Conservation (phyloP, 2,888 invertebrate genomes). For the Harpalus rufipes region DNA sequence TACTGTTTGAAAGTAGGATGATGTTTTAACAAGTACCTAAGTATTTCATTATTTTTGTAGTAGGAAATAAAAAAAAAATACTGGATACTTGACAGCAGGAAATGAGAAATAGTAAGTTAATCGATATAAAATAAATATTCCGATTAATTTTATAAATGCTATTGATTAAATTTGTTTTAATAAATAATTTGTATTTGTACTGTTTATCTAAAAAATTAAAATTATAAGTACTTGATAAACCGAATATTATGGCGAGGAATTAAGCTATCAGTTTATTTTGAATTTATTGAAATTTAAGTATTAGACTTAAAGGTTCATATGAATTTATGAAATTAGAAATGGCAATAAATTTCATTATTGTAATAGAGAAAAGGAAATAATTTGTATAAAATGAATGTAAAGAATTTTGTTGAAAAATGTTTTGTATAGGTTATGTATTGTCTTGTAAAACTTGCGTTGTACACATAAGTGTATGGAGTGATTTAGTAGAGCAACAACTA, state of each 20-base stretch:
- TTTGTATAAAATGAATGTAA: neutral
- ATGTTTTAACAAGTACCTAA: no score
- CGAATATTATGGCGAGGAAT: slow-evolving; percentile 7
- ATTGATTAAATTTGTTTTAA: slow-evolving; percentile 35
- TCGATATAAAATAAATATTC: no score
- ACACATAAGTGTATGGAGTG: neutral
- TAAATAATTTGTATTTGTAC: slow-evolving; percentile 33
- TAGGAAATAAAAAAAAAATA: neutral
- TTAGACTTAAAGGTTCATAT: neutral
- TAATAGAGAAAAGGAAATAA: neutral
- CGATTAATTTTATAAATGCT: slow-evolving; percentile 12
- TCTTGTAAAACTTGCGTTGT: neutral
- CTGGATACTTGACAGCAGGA: slow-evolving; percentile 4
- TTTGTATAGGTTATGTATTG: neutral
- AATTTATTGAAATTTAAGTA: slow-evolving; percentile 25
- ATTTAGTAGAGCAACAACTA: slow-evolving; percentile 7
- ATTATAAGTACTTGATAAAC: slow-evolving; percentile 7
- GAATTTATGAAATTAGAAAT: neutral
- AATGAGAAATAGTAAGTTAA: neutral
- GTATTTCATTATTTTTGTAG: no score
- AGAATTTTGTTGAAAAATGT: neutral
- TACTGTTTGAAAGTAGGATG: no score
- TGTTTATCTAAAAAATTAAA: slow-evolving; percentile 29
- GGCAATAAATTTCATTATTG: neutral
- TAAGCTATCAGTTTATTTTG: slow-evolving; percentile 4